A percentile compares a stretch with the other conserved stretches of the same genome.
Conservation (phyloP, 2,888 invertebrate genomes). For the Allolobophora icterica region DNA sequence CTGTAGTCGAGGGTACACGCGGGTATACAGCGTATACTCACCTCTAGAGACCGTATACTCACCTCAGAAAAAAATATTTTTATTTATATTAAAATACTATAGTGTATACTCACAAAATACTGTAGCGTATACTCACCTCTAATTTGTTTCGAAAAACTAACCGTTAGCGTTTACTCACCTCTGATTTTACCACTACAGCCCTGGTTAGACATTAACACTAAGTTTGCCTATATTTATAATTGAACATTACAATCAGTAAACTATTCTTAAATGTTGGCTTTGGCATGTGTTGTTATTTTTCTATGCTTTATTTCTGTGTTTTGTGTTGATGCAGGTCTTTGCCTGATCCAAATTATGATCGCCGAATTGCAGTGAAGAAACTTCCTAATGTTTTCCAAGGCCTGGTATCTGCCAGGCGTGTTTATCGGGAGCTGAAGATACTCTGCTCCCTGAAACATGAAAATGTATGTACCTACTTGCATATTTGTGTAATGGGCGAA, state of each 20-base stretch:
- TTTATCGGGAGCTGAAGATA: constrained; percentile 98
- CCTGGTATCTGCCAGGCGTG: constrained; percentile 96
- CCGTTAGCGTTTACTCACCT: too few relatives aligned
- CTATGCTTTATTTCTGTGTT: neutral
- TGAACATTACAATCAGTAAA: neutral
- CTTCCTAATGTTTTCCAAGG: constrained; percentile 99
- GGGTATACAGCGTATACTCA: too few relatives aligned
- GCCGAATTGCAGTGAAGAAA: constrained; percentile 97
- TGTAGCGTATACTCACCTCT: too few relatives aligned
- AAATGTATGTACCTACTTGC: constrained; percentile 79
- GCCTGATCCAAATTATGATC: constrained; percentile 97
- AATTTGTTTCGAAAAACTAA: too few relatives aligned
- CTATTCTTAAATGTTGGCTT: neutral
- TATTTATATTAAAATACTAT: too few relatives aligned
- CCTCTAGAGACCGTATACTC: too few relatives aligned
- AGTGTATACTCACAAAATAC: too few relatives aligned
- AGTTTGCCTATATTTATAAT: neutral
- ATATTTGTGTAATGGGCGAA: neutral
- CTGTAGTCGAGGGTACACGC: too few relatives aligned
- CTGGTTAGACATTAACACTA: too few relatives aligned
- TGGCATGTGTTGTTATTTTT: neutral
- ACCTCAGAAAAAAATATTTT: too few relatives aligned
- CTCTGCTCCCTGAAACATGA: constrained; percentile 99
- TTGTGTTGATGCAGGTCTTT: constrained; percentile 81
- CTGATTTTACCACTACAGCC: too few relatives aligned